phyloP scores from a whole-genome alignment of 2,113 vertebrate genomes.

The Notothenia rossii region DNA sequence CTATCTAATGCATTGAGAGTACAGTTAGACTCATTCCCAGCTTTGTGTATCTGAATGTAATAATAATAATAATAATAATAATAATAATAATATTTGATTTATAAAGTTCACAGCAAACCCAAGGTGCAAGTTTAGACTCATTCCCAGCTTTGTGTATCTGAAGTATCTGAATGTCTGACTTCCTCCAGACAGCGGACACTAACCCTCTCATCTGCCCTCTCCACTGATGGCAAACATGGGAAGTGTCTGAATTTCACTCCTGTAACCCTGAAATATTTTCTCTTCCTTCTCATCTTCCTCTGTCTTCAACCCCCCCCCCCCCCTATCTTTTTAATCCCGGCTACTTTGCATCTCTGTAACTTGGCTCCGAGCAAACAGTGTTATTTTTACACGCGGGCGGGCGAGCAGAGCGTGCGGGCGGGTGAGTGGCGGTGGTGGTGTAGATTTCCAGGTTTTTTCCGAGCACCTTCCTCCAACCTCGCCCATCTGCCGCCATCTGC shows the following conservation, averaged over 20 bases:
- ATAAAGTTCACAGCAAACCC: no score
- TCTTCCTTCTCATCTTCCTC: constrained; percentile 75
- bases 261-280: constrained; percentile 79
- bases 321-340: constrained; percentile 81
- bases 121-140: no score
- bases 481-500: constrained; percentile 99
- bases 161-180: not conserved
- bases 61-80: no score
- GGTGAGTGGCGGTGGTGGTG: constrained; percentile 85
- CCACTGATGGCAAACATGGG: constrained; percentile 62
- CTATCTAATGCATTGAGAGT: no score
- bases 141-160: no score
- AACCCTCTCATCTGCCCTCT: constrained; percentile 58
- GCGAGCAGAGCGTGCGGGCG: constrained; percentile 80
- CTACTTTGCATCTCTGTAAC: constrained; percentile 91
- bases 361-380: constrained; percentile 91
- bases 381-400: constrained; percentile 95
- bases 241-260: constrained; percentile 70
- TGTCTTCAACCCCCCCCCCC: constrained; percentile 61
- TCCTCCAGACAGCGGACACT: constrained; percentile 32
- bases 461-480: constrained; percentile 99
- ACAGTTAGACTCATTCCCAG: no score
- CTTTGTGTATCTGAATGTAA: no score
- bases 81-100: no score
- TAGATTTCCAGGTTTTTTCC: constrained; percentile 96